These are phyloP conservation scores for Agrilus biguttatus DNA, from an alignment of 2,888 invertebrate genomes.

Conservation along the genomic window DNA sequence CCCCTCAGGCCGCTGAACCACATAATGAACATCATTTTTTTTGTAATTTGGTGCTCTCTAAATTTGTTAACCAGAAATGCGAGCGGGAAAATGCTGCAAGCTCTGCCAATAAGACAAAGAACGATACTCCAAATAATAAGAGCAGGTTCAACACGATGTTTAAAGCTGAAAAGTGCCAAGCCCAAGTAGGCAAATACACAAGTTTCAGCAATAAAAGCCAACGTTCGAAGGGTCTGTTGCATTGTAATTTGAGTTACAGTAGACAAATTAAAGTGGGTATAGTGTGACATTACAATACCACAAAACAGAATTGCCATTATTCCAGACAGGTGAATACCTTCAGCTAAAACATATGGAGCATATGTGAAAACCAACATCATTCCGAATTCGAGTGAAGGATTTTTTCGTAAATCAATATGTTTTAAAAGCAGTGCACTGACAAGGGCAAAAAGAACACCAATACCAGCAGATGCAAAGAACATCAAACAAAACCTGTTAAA, in stretches of 20 bases:
- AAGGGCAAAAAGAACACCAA: conserved; percentile 89
- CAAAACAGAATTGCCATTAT: conserved; percentile 99
- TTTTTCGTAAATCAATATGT: conserved; percentile 89
- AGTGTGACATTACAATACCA: conserved; percentile 99
- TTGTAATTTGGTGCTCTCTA: conserved; percentile 92
- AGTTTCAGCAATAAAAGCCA: conserved; percentile 96
- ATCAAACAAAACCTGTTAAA: conserved; percentile 85
- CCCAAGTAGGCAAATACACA: conserved; percentile 98
- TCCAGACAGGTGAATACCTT: conserved; percentile 57
- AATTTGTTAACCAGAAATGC: conserved; percentile 90
- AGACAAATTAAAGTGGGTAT: conserved; percentile 95
- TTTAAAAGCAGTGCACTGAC: conserved; percentile 85
- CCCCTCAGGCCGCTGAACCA: conserved; percentile 97
- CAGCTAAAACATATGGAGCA: conserved; percentile 94
- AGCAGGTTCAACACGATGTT: conserved; percentile 81
- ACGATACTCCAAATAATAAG: conserved; percentile 91
- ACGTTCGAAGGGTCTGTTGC: conserved; percentile 95
- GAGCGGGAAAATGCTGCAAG: conserved; percentile 92
- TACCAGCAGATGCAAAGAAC: conserved; percentile 97
- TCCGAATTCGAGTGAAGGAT: conserved; percentile 96
- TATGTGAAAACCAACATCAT: conserved; percentile 98
- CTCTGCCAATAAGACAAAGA: conserved; percentile 82
- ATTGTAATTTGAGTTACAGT: conserved; percentile 98
- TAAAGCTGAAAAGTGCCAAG: conserved; percentile 85
- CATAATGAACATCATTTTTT: conserved; percentile 99